Conservation (phyloP, 1,140 invertebrate species). For the Trichonephila clavipes region DNA sequence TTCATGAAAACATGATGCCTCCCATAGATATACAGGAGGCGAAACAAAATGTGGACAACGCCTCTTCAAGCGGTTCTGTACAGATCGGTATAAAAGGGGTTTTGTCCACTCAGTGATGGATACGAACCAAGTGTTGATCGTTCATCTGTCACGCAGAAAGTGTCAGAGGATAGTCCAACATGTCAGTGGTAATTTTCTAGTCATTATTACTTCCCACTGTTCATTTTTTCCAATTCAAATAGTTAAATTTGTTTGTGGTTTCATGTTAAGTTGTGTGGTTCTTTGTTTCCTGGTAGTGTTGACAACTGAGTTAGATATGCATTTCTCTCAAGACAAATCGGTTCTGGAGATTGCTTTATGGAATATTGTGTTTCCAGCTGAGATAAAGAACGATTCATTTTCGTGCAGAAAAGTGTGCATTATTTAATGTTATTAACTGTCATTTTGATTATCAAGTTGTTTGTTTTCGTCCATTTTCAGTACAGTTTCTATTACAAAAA, state of each 20-base stretch:
- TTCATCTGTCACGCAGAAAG: constrained; percentile 9
- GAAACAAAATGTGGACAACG: neutral
- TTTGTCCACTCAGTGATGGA: constrained; percentile 19
- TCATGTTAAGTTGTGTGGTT: neutral
- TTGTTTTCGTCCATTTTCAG: neutral
- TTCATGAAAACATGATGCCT: constrained; percentile 36
- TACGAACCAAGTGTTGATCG: constrained; percentile 4
- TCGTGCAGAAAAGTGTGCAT: neutral
- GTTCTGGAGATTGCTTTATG: neutral
- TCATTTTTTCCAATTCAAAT: neutral
- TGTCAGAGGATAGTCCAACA: neutral
- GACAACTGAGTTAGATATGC: neutral
- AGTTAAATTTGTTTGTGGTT: neutral
- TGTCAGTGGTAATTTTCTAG: neutral
- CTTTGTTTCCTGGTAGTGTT: neutral
- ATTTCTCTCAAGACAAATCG: neutral
- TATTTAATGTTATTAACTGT: neutral
- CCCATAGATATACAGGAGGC: constrained; percentile 6
- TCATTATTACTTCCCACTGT: neutral
- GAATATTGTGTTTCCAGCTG: neutral
- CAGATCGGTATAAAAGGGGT: neutral
- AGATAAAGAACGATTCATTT: neutral
- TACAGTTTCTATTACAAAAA: too few species aligned
- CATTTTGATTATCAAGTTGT: neutral
- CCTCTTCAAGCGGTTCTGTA: neutral